Base-by-base conservation (phyloP, 2,888 invertebrate species). In the Elegia similella region DNA sequence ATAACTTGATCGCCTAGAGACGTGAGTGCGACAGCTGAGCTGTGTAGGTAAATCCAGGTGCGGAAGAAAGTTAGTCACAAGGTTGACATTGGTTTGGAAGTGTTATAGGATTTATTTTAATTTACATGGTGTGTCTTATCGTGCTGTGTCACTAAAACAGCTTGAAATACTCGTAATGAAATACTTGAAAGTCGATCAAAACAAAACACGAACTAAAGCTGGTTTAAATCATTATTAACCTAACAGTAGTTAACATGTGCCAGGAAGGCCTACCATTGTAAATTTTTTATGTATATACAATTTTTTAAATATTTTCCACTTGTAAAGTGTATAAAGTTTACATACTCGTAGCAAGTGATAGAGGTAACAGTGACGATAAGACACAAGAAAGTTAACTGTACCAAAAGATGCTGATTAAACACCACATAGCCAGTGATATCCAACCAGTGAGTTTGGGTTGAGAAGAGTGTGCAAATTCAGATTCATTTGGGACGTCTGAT, bases 1-100 rank as follows among this genome's bases (percentile, higher is more conserved):
- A 59, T 55, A 48, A 44, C 34, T 46, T 13, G 53, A 43, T 43
- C 43, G 6, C 42, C 53, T 53, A n/a, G 29, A n/a, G 30, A 30
- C 23, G 50, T 55, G 48, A 48, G 56, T 56, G 56, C 56, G 15
- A 55, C 50, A 50, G 34, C 58, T 61, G 56, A 57, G 44, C 53
- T 55, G 62, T 61, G 60, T 59, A 38, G 52, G 55, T 34, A 15
- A 29, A 55, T 42, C 42, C 56, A 34, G 70, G 87, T 86, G 89
- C 89, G 82, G 78, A 85, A 86, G 83, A 82, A 69, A 75, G 90
- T 88, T 90, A 90, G 92, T 92, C 88, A 88, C 90, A 86, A 77
- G 86, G 85, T 84, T 80, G 76, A 78, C 76, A 73, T 76, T 78
- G 82, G 82, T 80, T 75, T 84, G 79, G 81, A 75, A 75, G 64